A percentile compares a stretch with the other conserved stretches of the same genome.
phyloP scores from a whole-genome alignment of 2,113 vertebrate species.

The Brevimyrus niger region DNA sequence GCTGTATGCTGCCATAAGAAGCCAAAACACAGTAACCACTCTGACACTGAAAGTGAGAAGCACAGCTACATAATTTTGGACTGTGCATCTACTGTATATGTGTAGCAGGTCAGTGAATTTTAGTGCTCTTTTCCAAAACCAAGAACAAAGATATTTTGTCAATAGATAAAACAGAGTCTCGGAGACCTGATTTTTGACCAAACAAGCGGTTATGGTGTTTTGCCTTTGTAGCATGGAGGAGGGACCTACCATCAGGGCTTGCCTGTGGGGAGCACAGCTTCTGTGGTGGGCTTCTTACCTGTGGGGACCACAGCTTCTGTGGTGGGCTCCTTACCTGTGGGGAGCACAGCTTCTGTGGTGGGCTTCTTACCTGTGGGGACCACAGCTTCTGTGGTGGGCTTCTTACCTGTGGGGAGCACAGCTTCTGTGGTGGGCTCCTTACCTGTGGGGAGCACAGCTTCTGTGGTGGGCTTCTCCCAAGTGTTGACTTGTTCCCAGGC shows the following conservation, averaged over 20 bases:
- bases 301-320: no score
- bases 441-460: conserved; percentile 86
- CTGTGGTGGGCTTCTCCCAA: conserved; percentile 87
- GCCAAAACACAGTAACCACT: neutral
- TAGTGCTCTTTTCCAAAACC: neutral
- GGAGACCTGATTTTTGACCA: neutral
- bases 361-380: no score
- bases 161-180: neutral
- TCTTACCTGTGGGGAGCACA: conserved; percentile 83
- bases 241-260: conserved; percentile 23
- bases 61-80: neutral
- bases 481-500: conserved; percentile 97
- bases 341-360: no score
- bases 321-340: no score
- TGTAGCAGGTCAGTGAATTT: neutral
- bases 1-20: neutral
- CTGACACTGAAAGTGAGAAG: neutral
- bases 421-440: conserved; percentile 84
- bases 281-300: no score
- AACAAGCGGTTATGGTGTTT: neutral
- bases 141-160: neutral
- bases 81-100: neutral
- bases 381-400: no score
- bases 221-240: neutral
- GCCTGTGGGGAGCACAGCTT: no score